phyloP scores from a whole-genome alignment of 2,113 vertebrate genomes.

The Nasalis larvatus region DNA sequence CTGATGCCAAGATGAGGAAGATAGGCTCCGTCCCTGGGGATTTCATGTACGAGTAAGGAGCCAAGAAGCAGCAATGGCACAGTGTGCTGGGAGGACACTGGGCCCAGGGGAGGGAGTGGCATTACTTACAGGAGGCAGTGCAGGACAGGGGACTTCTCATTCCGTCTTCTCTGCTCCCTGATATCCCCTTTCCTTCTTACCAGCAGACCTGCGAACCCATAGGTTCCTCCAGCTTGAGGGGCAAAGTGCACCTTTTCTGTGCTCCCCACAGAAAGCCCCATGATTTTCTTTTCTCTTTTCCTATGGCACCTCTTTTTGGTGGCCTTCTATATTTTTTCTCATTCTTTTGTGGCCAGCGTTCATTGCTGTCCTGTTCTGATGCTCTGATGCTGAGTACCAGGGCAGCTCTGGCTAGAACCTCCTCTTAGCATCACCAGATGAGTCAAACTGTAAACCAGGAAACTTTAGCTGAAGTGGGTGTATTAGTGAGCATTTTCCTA shows the following conservation, averaged over 20 bases:
- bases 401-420: background rate
- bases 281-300: background rate
- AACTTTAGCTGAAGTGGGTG: background rate
- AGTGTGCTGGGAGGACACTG: background rate
- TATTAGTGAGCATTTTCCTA: background rate
- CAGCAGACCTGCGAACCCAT: background rate
- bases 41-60: background rate
- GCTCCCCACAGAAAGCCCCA: background rate
- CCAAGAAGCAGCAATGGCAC: background rate
- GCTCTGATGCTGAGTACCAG: background rate
- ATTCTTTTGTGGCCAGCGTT: background rate
- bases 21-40: background rate
- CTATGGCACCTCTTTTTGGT: background rate
- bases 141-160: accelerated
- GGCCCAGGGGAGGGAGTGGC: too few species aligned
- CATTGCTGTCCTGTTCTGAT: background rate
- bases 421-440: background rate
- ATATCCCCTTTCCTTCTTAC: background rate
- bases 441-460: background rate
- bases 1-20: background rate
- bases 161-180: background rate
- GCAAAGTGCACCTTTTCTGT: background rate
- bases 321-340: background rate
- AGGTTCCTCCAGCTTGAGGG: background rate
- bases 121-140: background rate